Evolutionary conservation across 1,140 invertebrate genomes (phyloP).

Genomic region (Calliopsis andreniformis): DNA sequence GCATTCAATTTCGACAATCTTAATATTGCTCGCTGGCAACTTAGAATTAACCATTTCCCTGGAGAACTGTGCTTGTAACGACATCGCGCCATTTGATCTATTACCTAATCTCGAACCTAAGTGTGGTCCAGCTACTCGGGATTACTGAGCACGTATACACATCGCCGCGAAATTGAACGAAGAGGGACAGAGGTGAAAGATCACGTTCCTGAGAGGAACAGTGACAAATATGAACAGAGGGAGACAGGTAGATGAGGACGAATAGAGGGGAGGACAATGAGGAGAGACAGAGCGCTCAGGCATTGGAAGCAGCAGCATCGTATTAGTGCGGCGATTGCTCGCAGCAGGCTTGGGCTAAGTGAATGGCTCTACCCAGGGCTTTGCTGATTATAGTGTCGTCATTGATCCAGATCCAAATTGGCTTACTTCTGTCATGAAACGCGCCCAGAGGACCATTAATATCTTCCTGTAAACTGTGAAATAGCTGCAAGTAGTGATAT

Average conservation of each 20-base stretch:
- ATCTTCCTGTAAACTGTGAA: conserved; percentile 43
- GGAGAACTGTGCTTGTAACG: conserved; percentile 23
- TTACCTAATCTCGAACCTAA: conserved; percentile 47
- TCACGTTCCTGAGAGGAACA: background rate
- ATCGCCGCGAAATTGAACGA: conserved; percentile 11
- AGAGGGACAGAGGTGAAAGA: background rate
- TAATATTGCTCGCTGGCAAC: conserved; percentile 21
- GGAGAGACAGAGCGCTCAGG: conserved; percentile 16
- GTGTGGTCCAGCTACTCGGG: conserved; percentile 8
- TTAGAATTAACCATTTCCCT: conserved; percentile 1
- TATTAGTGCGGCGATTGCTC: conserved; percentile 61
- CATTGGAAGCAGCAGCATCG: conserved; percentile 38
- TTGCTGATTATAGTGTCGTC: conserved; percentile 65
- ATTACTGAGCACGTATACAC: background rate
- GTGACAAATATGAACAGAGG: conserved; percentile 14
- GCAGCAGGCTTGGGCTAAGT: conserved; percentile 57
- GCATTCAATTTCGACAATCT: too few species aligned
- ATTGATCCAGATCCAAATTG: conserved; percentile 67
- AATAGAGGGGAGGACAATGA: background rate
- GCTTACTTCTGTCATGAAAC: conserved; percentile 63
- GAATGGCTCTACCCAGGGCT: conserved; percentile 64
- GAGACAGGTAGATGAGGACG: too few species aligned
- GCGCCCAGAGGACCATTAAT: conserved; percentile 63
- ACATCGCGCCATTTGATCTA: conserved; percentile 45
- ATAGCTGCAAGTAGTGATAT: background rate